Conservation (phyloP, 2,797 vertebrate genomes). For the Dallia pectoralis region DNA sequence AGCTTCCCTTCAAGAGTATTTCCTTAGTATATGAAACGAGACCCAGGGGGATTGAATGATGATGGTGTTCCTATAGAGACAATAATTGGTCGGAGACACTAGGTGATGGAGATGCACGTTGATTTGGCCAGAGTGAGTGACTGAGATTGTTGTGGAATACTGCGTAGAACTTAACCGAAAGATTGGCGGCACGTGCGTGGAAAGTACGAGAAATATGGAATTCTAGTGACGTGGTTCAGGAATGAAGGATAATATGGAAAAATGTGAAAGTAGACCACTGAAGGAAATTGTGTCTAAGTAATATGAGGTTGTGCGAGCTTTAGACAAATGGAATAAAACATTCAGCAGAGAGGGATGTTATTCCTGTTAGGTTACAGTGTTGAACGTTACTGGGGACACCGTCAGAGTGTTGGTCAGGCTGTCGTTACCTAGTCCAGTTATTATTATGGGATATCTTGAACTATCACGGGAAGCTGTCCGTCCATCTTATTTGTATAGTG, state of each 20-base stretch:
- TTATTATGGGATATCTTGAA: neutral
- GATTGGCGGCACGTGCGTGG: conserved; percentile 6
- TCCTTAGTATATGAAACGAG: conserved; percentile 15
- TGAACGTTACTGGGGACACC: neutral
- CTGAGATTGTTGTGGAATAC: neutral
- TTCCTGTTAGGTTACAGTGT: neutral
- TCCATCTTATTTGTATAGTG: neutral
- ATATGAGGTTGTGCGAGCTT: neutral
- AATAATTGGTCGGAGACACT: conserved; percentile 48
- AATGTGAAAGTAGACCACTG: neutral
- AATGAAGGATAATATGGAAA: neutral
- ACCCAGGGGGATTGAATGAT: neutral
- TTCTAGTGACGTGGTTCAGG: conserved; percentile 11
- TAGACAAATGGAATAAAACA: neutral
- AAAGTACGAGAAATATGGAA: conserved; percentile 39
- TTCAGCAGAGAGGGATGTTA: neutral
- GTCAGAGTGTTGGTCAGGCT: neutral
- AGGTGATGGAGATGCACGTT: conserved; percentile 60
- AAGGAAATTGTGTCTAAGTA: neutral
- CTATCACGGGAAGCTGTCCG: neutral
- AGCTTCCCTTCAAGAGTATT: conserved; percentile 40
- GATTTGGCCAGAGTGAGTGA: conserved; percentile 50
- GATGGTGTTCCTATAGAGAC: conserved; percentile 40
- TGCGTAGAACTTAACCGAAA: conserved; percentile 19
- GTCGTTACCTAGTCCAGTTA: neutral